Base-by-base conservation (phyloP, 2,888 invertebrate genomes). In the Blastobasis adustella region DNA sequence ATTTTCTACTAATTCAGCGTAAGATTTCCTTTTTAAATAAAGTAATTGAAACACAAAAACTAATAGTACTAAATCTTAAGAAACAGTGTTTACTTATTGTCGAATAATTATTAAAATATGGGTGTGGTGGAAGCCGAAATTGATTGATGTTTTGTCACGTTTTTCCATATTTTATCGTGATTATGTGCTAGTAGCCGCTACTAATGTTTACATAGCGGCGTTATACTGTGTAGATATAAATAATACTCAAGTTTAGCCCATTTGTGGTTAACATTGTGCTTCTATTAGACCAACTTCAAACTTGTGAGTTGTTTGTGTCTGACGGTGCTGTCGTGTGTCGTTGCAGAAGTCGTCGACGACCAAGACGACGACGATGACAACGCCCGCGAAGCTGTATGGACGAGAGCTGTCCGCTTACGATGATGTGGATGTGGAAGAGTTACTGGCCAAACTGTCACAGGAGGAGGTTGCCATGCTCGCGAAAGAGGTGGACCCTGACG, bases 401-500 rank as follows among this genome's bases (percentile, higher is more conserved):
- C 95, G 95, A 84, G 96, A 97, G 83, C 89, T 97, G 70, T 94
- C 95, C 73, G 92, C 94, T 68, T 97, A 96, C 78, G 98, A 98
- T 79, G 96, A 98, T 82, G 93, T 98, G 73, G 98, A 99, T 81
- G 96, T 99, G 65, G 99, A 99, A 78, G 96, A 97, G 68, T 90
- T 99, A 56, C 90, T 99, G 69, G 91, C 96, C 52, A 97, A 98
- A 80, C 91, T 99, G 60, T 95, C 97, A 54, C 93, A 96, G 49
- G 98, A 98, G 79, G 99, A 99, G 90, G 94, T 99, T 64, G 97
- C 96, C 73, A 96, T 98, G 83, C 91, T 99, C 71, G 98, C 98
- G 71, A 97, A 97, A 90, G 98, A 99, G 91, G 98, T 98, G 66
- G 99, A 99, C 90, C 99, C 99, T 61, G 99, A 99, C 91, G 98